These are phyloP conservation scores for Oreonectes daqikongensis DNA, from an alignment of 2,797 vertebrate species.

Conservation along the genomic window DNA sequence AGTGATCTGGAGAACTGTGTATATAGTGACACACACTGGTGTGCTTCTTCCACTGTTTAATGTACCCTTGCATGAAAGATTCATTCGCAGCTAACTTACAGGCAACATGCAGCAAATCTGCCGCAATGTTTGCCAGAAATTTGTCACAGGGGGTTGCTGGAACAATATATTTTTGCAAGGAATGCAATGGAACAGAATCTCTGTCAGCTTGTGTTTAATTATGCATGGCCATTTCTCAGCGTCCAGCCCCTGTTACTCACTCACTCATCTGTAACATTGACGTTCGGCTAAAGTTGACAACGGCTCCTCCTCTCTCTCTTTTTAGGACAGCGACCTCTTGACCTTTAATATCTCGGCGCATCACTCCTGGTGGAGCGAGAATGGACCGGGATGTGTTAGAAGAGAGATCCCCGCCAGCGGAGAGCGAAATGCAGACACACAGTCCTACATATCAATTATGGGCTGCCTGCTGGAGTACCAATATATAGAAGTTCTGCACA, in stretches of 20 bases:
- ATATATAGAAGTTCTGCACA: slow-evolving; percentile 89
- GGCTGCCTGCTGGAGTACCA: slow-evolving; percentile 86
- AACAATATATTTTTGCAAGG: neutral
- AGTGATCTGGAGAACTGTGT: slow-evolving; percentile 1
- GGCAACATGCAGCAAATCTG: neutral
- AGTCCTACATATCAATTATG: slow-evolving; percentile 84
- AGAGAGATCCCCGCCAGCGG: slow-evolving; percentile 75
- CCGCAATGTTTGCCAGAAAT: neutral
- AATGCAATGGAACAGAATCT: slow-evolving; percentile 23
- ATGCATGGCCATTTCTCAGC: slow-evolving; percentile 26
- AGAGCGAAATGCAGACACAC: slow-evolving; percentile 74
- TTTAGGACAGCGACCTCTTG: slow-evolving; percentile 86
- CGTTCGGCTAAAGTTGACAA: slow-evolving; percentile 3
- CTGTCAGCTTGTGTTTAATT: slow-evolving; percentile 29
- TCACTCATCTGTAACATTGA: neutral
- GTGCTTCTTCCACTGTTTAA: too few relatives aligned
- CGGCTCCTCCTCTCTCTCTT: slow-evolving; percentile 9
- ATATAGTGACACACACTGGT: neutral
- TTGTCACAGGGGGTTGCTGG: neutral
- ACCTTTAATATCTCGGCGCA: slow-evolving; percentile 91
- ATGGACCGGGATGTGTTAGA: slow-evolving; percentile 84
- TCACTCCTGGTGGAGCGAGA: slow-evolving; percentile 91
- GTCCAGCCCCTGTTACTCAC: neutral
- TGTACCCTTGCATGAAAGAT: neutral
- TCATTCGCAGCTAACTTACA: neutral